Conservation (phyloP, 2,797 vertebrate species). For the Spea hammondii region DNA sequence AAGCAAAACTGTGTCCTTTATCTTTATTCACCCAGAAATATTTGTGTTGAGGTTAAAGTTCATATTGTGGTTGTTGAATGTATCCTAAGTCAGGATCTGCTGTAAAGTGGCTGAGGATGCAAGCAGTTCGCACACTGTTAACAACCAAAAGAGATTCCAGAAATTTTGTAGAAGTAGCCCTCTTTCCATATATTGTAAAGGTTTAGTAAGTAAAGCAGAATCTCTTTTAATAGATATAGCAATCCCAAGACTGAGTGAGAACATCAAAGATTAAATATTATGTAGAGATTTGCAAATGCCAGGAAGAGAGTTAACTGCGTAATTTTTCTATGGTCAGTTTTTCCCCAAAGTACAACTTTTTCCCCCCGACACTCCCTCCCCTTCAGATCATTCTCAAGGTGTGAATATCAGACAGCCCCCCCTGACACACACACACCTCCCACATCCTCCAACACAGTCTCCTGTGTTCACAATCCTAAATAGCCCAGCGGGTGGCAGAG, state of each 20-base stretch:
- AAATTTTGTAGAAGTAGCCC: not conserved
- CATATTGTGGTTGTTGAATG: not conserved
- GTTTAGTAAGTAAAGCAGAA: not conserved
- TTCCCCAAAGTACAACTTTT: not conserved
- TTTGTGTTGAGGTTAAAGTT: not conserved
- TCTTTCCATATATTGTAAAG: not conserved
- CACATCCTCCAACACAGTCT: not conserved
- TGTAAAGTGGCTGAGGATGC: not conserved
- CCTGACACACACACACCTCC: not conserved
- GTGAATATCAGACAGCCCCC: constrained; percentile 11
- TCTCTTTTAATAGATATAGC: not conserved
- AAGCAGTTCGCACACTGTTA: not conserved
- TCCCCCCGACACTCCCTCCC: not conserved
- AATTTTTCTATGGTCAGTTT: not conserved
- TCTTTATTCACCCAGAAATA: not conserved
- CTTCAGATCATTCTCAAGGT: constrained; percentile 17
- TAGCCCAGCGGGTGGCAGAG: constrained; percentile 38
- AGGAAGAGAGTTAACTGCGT: not conserved
- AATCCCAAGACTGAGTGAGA: not conserved
- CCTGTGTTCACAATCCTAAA: constrained; percentile 29
- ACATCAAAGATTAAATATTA: not conserved
- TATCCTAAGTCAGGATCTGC: not conserved
- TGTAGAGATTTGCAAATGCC: not conserved
- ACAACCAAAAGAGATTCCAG: not conserved
- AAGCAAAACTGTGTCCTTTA: too few relatives aligned